Base-by-base conservation (phyloP, 2,888 invertebrate species). In the Sphaerophoria rueppellii region DNA sequence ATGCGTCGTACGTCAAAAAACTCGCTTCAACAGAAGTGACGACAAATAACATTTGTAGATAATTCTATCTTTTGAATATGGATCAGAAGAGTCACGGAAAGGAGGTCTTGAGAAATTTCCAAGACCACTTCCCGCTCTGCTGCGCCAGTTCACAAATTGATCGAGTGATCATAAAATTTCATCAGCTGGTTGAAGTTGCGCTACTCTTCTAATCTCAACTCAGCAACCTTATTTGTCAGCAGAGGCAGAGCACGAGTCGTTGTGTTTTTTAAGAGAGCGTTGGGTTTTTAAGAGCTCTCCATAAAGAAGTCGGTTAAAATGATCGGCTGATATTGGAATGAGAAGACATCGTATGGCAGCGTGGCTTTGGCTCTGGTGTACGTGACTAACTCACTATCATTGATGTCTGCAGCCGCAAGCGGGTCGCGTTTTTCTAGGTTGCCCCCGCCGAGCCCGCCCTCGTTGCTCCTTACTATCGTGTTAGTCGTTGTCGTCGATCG, bases 331-430 rank as follows among this genome's bases (percentile, higher is more conserved):
- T 61, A 61, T 55, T 11, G 43, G 60, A 24, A 61, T 55, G 24
- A 24, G 60, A 24, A 57, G 12, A n/a, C 65, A 63, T 57, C 55
- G 54, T 46, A 7, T 67, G 40, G 73, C 67, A 58, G 70, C 67
- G 69, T 65, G 65, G 50, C 65, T 65, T 69, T 91, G 91, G 91
- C 89, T 65, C 70, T 91, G 91, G 91, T 89, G 89, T 91, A 91
- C 91, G 91, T 91, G 91, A 91, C 91, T 90, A 87, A 87, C 82
- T 87, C 86, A 87, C 87, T 88, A 87, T 88, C 87, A 88, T 87
- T 88, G 88, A 90, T 91, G 91, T 90, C 91, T 76, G 86, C 87
- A 77, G 63, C 79, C 46, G 76, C 61, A 83, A 83, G 75, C 83
- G 71, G 71, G 76, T 65, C 85, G 85, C 61, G 58, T 81, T 80